Evolutionary conservation across 2,888 invertebrate genomes (phyloP), one percentile per base, ranked within the genome.

Genomic region (Lutraria lutraria): DNA sequence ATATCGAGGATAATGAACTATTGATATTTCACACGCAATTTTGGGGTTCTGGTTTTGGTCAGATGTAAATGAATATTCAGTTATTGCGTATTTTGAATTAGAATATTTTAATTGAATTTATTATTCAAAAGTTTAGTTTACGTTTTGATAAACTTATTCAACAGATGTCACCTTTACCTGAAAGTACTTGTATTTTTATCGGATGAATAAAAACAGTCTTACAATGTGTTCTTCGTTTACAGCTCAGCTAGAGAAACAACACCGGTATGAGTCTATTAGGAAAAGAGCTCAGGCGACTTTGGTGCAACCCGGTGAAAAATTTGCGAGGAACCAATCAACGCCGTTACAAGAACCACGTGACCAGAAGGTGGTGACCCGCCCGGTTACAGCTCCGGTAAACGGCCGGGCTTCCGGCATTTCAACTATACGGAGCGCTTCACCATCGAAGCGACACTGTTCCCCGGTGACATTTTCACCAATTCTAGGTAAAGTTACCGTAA

Each of bases 191-290:
- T n/a, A n/a, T n/a, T 43, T 43, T 43, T 43, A 43, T 8, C 43
- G 43, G 43, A 4, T 43, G 8, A 2, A 43, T 43, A 43, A 43
- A 43, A 43, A 43, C 43, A 43, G 43, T 43, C 43, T 43, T 43
- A 43, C 8, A 2, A 43, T 8, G 43, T 43, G 43, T 4, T 8
- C 43, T 10, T 63, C 12, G n/a, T 63, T 88, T 68, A 43, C 82
- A 94, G 94, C 92, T 19, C 93, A 92, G 84, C 88, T 94, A 34
- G 93, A 93, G 53, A 93, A 88, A 82, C 93, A 94, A 16, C 83
- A 88, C 56, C 83, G 89, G 63, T 88, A 91, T 43, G 91, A 92
- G 13, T 89, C 90, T 15, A 89, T 88, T 15, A 83, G 81, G 10
- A 88, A 89, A 43, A 63, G 92, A 52, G 91, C 92, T 16, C 86